phyloP scores from a whole-genome alignment of 2,888 invertebrate genomes.

The Amphiduros pacificus region DNA sequence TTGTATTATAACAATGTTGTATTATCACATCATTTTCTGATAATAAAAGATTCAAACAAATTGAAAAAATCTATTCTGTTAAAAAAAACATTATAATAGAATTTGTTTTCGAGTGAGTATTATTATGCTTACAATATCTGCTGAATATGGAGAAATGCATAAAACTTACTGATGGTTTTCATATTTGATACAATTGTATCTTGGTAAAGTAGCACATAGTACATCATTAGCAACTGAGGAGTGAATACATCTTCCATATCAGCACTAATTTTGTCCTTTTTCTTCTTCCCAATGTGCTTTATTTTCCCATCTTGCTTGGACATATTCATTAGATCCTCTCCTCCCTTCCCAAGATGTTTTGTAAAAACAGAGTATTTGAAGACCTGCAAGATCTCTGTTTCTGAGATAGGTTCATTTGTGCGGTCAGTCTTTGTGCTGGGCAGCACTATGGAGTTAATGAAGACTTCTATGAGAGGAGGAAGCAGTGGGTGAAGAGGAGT shows the following conservation, averaged over 20 bases:
- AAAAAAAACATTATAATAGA: too few species aligned
- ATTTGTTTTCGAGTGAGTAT: too few species aligned
- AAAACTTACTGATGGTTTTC: constrained; percentile 49
- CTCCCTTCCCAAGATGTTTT: too few species aligned
- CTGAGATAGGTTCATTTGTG: constrained; percentile 87
- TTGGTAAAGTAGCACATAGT: constrained; percentile 90
- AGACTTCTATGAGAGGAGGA: constrained; percentile 90
- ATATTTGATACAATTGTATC: constrained; percentile 73
- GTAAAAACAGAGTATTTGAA: too few species aligned
- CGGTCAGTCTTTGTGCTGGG: constrained; percentile 65
- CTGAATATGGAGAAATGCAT: too few species aligned
- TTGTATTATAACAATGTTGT: too few species aligned
- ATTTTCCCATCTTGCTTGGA: too few species aligned
- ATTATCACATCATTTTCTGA: too few species aligned
- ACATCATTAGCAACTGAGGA: constrained; percentile 84
- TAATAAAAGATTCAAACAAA: too few species aligned
- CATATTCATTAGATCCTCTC: too few species aligned
- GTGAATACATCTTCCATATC: constrained; percentile 67
- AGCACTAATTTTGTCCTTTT: constrained; percentile 22
- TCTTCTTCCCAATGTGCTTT: constrained; percentile 10
- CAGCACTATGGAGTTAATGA: constrained; percentile 84
- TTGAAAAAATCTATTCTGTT: too few species aligned
- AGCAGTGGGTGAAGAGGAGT: constrained; percentile 92
- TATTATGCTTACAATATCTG: too few species aligned
- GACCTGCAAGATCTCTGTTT: constrained; percentile 76